A percentile compares a stretch with the other conserved stretches of the same genome.
phyloP scores from a whole-genome alignment of 2,888 invertebrate species.

The Phengaris arion region DNA sequence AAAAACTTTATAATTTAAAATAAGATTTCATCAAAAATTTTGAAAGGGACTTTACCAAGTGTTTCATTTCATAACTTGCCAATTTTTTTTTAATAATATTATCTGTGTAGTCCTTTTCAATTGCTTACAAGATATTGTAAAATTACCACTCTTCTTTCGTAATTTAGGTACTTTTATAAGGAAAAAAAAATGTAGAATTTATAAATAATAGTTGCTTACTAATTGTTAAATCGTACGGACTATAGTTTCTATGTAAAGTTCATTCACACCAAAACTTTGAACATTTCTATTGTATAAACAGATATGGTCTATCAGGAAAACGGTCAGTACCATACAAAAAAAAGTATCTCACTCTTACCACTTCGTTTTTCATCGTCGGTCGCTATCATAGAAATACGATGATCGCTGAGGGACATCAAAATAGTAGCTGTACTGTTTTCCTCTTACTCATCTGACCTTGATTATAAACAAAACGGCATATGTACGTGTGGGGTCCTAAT shows the following conservation, averaged over 20 bases:
- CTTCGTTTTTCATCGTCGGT: too few species aligned
- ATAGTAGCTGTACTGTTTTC: too few species aligned
- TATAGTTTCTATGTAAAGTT: neutral
- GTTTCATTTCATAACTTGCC: neutral
- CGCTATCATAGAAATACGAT: too few species aligned
- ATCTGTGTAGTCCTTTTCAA: neutral
- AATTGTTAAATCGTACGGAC: neutral
- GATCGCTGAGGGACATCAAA: too few species aligned
- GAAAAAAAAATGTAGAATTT: neutral
- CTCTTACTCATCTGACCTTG: too few species aligned
- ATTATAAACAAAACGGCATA: too few species aligned
- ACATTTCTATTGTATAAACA: neutral
- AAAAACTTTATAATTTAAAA: neutral
- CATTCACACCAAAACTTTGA: neutral
- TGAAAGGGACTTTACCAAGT: neutral
- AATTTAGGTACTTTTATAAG: neutral
- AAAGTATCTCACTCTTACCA: neutral
- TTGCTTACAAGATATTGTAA: neutral
- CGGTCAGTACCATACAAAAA: neutral
- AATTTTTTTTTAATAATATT: neutral
- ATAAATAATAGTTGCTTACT: neutral
- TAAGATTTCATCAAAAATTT: neutral
- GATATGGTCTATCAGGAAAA: neutral
- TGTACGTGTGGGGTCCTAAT: neutral
- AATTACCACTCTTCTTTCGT: neutral